A percentile compares a stretch with the other conserved stretches of the same genome.
Evolutionary conservation across 2,797 vertebrate species (phyloP).

Genomic region (Adrianichthys oophorus): DNA sequence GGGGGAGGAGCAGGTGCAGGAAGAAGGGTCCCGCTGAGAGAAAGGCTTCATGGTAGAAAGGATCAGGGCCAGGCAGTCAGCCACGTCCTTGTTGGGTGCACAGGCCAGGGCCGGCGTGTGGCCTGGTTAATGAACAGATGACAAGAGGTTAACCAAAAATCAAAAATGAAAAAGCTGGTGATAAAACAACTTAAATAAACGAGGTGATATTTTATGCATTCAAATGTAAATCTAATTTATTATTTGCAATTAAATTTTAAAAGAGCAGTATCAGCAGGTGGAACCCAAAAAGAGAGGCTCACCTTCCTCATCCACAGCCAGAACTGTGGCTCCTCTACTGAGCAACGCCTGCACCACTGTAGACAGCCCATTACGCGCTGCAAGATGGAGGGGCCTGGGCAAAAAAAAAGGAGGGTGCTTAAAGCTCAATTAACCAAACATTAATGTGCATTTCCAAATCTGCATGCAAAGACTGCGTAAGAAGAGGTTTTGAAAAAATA

Average conservation of each 20-base stretch:
- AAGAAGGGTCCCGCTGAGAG: slow-evolving; percentile 88
- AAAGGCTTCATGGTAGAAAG: slow-evolving; percentile 99
- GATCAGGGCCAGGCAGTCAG: slow-evolving; percentile 98
- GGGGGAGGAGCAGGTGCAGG: slow-evolving; percentile 76
- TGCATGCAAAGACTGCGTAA: too few species aligned
- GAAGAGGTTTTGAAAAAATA: too few species aligned
- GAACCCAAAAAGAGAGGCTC: slow-evolving; percentile 22
- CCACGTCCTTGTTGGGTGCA: slow-evolving; percentile 97
- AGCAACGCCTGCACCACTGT: slow-evolving; percentile 96
- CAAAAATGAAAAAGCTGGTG: neutral
- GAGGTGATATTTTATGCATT: too few species aligned
- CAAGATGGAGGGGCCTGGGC: slow-evolving; percentile 93
- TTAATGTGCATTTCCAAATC: neutral
- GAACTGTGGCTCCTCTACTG: slow-evolving; percentile 94
- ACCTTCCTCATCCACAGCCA: slow-evolving; percentile 99
- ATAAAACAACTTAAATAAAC: too few species aligned
- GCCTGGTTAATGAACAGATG: slow-evolving; percentile 69
- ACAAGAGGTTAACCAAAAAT: neutral
- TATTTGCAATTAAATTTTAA: too few species aligned
- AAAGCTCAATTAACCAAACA: neutral
- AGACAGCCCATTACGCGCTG: slow-evolving; percentile 93
- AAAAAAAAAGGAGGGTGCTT: neutral
- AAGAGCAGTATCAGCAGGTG: too few species aligned
- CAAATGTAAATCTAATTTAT: too few species aligned
- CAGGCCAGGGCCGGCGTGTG: slow-evolving; percentile 96